These are phyloP conservation scores for Canis aureus DNA, from an alignment of 2,113 vertebrate genomes.

Conservation along the genomic window DNA sequence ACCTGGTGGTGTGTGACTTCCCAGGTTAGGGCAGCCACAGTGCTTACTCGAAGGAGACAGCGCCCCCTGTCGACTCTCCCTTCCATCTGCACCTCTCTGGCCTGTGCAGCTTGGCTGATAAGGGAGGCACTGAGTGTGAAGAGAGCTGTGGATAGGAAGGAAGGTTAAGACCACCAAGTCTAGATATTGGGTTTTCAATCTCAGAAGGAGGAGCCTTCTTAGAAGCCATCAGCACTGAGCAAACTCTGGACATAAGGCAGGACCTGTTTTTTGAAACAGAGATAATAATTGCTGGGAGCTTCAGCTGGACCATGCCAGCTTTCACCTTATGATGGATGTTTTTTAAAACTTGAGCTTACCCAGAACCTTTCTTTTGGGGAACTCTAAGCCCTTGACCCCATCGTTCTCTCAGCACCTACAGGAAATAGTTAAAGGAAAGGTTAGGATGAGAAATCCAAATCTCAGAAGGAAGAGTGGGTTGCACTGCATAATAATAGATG, in stretches of 20 bases:
- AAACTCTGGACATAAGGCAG: neutral
- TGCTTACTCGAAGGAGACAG: neutral
- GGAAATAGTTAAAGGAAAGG: neutral
- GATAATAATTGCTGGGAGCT: neutral
- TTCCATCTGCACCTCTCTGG: rapidly evolving
- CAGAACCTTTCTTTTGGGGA: neutral
- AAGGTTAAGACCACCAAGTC: neutral
- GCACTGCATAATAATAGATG: neutral
- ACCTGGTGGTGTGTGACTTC: neutral
- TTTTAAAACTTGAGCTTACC: neutral
- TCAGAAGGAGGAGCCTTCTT: neutral
- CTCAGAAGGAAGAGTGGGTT: neutral
- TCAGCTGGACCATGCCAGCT: neutral
- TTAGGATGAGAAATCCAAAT: neutral
- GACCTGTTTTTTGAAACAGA: neutral
- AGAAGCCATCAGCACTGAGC: neutral
- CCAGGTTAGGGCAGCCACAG: neutral
- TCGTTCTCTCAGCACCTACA: neutral
- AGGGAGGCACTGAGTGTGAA: neutral
- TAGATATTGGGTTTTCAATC: neutral
- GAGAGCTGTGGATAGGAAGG: neutral
- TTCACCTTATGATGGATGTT: neutral
- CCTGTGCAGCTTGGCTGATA: neutral
- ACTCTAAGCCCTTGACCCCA: neutral
- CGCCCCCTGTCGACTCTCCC: neutral